Conservation (phyloP, 2,888 invertebrate species). For the Drosophila falleni region DNA sequence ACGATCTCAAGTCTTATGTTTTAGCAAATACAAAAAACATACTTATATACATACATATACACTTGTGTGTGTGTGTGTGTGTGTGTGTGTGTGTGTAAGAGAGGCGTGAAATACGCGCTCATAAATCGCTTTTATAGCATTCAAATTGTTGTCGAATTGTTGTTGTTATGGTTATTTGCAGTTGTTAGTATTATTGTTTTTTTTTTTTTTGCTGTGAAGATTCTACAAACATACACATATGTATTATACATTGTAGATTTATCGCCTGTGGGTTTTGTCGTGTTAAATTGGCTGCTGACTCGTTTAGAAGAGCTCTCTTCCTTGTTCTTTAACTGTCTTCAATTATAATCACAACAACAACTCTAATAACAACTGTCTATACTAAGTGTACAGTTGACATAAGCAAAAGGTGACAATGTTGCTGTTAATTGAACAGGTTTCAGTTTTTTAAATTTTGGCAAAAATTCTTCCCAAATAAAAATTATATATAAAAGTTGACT, state of each 20-base stretch:
- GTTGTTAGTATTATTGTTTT: slow-evolving; percentile 7
- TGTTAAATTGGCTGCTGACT: slow-evolving; percentile 13
- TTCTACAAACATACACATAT: slow-evolving; percentile 28
- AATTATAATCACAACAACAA: slow-evolving; percentile 29
- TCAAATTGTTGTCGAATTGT: slow-evolving; percentile 53
- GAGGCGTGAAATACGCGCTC: slow-evolving; percentile 62
- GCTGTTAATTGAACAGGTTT: slow-evolving; percentile 59
- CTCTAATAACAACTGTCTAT: slow-evolving; percentile 3
- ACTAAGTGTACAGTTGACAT: slow-evolving; percentile 20
- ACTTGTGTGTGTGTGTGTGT: slow-evolving; percentile 9
- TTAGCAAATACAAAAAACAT: slow-evolving; percentile 10
- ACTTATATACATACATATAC: not conserved
- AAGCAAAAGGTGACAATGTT: slow-evolving; percentile 43
- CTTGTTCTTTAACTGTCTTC: slow-evolving; percentile 40
- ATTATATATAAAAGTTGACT: not conserved
- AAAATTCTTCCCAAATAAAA: slow-evolving; percentile 8
- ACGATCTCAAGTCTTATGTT: slow-evolving; percentile 13
- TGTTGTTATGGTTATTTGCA: slow-evolving; percentile 28
- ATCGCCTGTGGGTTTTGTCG: slow-evolving; percentile 9
- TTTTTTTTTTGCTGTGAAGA: slow-evolving; percentile 15
- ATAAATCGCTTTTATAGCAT: slow-evolving; percentile 68
- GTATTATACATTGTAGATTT: slow-evolving; percentile 21
- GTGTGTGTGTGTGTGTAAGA: slow-evolving; percentile 18
- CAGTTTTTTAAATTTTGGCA: slow-evolving; percentile 3
- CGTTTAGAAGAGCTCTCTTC: slow-evolving; percentile 24